A percentile compares a stretch with the other conserved stretches of the same genome.
Evolutionary conservation across 2,113 vertebrate species (phyloP).

Genomic region (Leiothrix lutea): DNA sequence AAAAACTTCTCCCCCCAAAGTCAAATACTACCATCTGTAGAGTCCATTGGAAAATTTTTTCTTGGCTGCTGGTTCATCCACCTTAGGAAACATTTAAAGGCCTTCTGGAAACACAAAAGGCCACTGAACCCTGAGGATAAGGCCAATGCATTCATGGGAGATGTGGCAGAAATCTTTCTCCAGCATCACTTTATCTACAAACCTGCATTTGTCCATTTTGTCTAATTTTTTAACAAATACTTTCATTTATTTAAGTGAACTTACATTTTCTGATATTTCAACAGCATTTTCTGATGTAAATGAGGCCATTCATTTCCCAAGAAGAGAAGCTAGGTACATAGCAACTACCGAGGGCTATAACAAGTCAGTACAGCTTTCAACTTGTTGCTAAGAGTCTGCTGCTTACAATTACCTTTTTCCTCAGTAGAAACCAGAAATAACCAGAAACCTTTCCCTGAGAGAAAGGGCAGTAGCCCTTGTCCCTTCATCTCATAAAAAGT

Average conservation of each 20-base stretch:
- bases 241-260: neutral
- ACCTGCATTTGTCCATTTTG: neutral
- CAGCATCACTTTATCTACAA: neutral
- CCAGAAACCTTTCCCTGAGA: neutral
- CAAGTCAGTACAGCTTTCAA: neutral
- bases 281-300: neutral
- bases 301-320: neutral
- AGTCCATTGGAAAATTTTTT: neutral
- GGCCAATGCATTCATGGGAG: neutral
- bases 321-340: neutral
- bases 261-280: neutral
- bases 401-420: neutral
- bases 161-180: neutral
- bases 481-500: neutral
- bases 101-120: neutral
- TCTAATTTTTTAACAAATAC: neutral
- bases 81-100: neutral
- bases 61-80: neutral
- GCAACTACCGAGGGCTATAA: neutral
- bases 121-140: neutral
- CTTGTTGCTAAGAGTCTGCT: slow-evolving; percentile 3
- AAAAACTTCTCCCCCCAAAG: accelerated
- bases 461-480: neutral
- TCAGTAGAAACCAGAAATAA: neutral
- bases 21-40: neutral